Evolutionary conservation across 2,888 invertebrate genomes (phyloP).

Genomic region (Trichopria drosophilae): DNA sequence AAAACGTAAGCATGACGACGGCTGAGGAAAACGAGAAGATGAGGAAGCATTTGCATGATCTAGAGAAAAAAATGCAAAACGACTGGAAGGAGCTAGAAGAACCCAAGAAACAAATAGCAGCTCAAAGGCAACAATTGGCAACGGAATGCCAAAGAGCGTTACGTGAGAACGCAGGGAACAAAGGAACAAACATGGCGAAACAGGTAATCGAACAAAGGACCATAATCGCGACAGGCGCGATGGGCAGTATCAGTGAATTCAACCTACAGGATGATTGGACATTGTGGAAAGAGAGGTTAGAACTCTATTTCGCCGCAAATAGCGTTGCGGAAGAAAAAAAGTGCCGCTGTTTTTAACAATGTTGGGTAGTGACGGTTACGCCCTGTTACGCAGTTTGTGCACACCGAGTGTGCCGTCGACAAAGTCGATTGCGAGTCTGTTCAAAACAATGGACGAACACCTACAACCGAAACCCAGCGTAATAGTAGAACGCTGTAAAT

Average conservation of each 20-base stretch:
- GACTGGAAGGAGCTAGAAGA: no score
- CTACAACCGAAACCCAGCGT: conserved; percentile 28
- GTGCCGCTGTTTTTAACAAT: conserved; percentile 10
- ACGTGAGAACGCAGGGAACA: not conserved
- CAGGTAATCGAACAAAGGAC: not conserved
- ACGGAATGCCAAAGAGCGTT: not conserved
- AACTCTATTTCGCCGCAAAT: conserved; percentile 21
- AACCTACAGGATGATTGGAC: conserved; percentile 14
- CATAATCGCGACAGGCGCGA: not conserved
- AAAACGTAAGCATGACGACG: no score
- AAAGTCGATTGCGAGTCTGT: conserved; percentile 17
- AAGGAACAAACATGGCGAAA: no score
- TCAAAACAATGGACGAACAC: conserved; percentile 25
- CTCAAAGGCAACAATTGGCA: conserved; percentile 1
- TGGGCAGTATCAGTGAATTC: conserved; percentile 17
- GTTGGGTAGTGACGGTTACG: conserved; percentile 23
- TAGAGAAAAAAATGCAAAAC: no score
- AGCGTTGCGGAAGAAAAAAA: no score
- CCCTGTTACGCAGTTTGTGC: conserved; percentile 27
- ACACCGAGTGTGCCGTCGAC: conserved; percentile 19
- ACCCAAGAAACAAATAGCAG: no score
- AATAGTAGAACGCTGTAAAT: conserved; percentile 28
- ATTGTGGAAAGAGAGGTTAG: conserved; percentile 16
- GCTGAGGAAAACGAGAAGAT: no score
- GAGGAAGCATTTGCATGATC: no score